Conservation (phyloP, 1,140 invertebrate species). For the Apis florea region DNA sequence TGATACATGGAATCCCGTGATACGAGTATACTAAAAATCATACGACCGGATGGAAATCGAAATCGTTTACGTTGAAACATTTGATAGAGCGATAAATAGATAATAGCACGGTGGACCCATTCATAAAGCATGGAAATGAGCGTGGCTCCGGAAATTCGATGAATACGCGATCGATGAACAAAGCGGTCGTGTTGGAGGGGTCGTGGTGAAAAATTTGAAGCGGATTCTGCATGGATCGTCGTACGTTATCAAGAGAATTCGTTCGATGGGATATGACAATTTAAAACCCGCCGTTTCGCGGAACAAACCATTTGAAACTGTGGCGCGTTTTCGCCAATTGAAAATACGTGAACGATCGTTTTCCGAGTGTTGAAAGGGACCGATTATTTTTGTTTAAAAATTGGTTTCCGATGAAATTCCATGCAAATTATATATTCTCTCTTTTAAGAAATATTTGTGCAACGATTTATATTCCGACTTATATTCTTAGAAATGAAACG, state of each 20-base stretch:
- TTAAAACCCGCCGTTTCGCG: background rate
- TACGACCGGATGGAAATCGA: background rate
- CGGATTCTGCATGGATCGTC: background rate
- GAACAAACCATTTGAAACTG: background rate
- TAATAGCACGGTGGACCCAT: conserved; percentile 45
- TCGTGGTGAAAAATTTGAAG: conserved; percentile 18
- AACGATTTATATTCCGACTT: too few species aligned
- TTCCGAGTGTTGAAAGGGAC: background rate
- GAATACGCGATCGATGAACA: conserved; percentile 2
- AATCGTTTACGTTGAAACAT: conserved; percentile 18
- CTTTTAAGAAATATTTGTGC: too few species aligned
- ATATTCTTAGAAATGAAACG: too few species aligned
- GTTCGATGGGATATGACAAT: background rate
- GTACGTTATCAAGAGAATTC: background rate
- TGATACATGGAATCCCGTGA: conserved; percentile 1
- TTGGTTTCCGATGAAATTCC: too few species aligned
- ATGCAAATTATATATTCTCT: too few species aligned
- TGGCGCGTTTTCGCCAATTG: background rate
- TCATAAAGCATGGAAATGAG: conserved; percentile 39
- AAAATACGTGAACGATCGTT: background rate
- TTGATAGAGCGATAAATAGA: conserved; percentile 60
- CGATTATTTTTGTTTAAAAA: too few species aligned
- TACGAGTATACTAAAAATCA: conserved; percentile 46
- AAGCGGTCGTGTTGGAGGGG: background rate
- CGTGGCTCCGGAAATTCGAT: conserved; percentile 43